Conservation (phyloP, 2,888 invertebrate genomes). For the Oxyteleia sp. region DNA sequence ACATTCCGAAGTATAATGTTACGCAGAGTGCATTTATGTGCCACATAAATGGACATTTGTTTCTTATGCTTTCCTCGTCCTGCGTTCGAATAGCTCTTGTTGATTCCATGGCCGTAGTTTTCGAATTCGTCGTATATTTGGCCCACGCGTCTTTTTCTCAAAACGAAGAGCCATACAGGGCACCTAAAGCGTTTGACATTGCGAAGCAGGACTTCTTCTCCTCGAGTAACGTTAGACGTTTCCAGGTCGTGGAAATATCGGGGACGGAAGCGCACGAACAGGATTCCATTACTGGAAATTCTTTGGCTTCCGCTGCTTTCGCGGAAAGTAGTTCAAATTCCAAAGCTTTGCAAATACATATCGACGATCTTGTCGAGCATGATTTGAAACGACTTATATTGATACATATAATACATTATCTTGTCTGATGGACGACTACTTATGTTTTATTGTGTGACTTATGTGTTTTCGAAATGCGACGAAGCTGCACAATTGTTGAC, state of each 20-base stretch:
- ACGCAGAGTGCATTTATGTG: background rate
- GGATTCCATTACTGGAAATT: conserved; percentile 76
- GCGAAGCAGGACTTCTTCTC: conserved; percentile 68
- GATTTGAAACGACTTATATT: conserved; percentile 70
- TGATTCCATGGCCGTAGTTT: conserved; percentile 21
- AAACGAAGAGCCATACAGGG: conserved; percentile 32
- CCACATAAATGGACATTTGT: background rate
- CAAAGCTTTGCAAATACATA: conserved; percentile 74
- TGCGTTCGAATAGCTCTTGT: conserved; percentile 8
- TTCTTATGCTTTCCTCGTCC: conserved; percentile 3
- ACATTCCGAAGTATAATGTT: conserved; percentile 1
- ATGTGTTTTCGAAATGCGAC: too few species aligned
- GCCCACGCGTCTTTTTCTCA: conserved; percentile 35
- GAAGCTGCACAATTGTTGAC: too few species aligned
- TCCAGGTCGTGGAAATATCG: conserved; percentile 75
- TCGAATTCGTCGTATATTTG: conserved; percentile 35
- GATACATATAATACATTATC: too few species aligned
- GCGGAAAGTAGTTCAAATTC: conserved; percentile 75
- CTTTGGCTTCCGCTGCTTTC: conserved; percentile 74
- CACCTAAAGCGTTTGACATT: conserved; percentile 61
- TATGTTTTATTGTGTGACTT: too few species aligned
- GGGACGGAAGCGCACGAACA: conserved; percentile 74
- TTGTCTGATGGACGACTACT: too few species aligned
- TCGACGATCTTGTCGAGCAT: conserved; percentile 72
- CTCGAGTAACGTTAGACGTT: conserved; percentile 73